Base-by-base conservation (phyloP, 2,797 vertebrate genomes). In the Gallirallus australis region DNA sequence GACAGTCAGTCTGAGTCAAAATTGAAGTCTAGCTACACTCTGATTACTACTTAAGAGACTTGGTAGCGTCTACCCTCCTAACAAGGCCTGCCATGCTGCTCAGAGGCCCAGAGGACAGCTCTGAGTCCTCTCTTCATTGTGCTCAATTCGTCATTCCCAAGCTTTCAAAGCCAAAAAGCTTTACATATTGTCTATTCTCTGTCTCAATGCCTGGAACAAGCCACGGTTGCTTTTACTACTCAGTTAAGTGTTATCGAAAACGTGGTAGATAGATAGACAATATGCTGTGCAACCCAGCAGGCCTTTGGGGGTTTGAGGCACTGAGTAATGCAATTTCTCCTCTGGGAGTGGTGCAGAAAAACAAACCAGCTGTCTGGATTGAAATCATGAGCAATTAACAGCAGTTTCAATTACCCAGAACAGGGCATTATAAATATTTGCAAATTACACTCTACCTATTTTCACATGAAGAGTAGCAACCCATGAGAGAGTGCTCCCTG, bases 311-410 rank as follows among this genome's bases (percentile, higher is more conserved):
- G 40, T 53, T 95, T 78, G 81, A 89, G 77, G 86, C 83, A 90
- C 15, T 47, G 60, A 93, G 81, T 64, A 96, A 93, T n/a, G 53
- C 81, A 80, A 60, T 78, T 89, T 86, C 83, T 90, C 86, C 93
- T 87, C 64, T 89, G 94, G 90, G 94, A 97, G 75, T 0, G 0
- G 45, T 52, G 53, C 86, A 93, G 71, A 80, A 95, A 94, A 95
- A 54, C 86, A 94, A 93, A 93, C 70, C 88, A 94, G 83, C 93
- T 96, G 94, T 95, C 95, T 95, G 95, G 50, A 86, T 16, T 91
- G 86, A 95, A 89, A 92, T 88, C 48, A 93, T 39, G 48, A 94
- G 85, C 95, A 95, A 96, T 94, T 95, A 93, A 85, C 64, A 92
- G 88, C 48, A 54, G 60, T 77, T 94, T 85, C 93, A 93, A 85